Base-by-base conservation (phyloP, 2,888 invertebrate genomes). In the Nasonia oneida region DNA sequence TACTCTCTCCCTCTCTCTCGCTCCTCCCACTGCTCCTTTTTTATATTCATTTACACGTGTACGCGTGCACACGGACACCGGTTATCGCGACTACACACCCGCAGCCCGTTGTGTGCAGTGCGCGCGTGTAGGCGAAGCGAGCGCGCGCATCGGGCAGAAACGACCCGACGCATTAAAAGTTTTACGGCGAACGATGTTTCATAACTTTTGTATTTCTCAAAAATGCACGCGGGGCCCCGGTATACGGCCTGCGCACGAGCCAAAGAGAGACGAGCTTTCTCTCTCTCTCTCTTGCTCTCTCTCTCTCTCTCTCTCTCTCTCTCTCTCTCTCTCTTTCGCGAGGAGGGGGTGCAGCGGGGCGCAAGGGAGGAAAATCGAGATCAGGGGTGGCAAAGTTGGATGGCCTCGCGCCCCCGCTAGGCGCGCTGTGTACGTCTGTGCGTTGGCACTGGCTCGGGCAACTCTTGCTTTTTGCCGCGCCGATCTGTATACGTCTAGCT, bases 121-220 rank as follows among this genome's bases (percentile, higher is more conserved):
- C 37, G 1, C 39, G 23, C 15, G 15, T 71, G n/a, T 53, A 39
- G 5, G 53, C 8, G n/a, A 18, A 67, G 42, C 53, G 42, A 42
- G 83, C 85, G 53, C 23, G 84, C 87, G 86, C 84, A 85, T 86
- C 86, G 87, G 85, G 84, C 86, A 77, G 88, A 86, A 86, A 89
- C 91, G 90, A 77, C 53, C 89, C 89, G 90, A 90, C 91, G 92
- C 92, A 93, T 93, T 93, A 93, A 93, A 93, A 93, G 91, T 93
- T 93, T 92, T 90, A 90, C 90, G 90, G 90, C 90, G 92, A 91
- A 89, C 93, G 92, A 93, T 93, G 92, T 93, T 93, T 93, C 93
- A 92, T 92, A 93, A 92, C 92, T 93, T 93, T 92, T 91, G 91
- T 91, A 91, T 93, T 93, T 93, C 92, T 61, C 91, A 92, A 92